phyloP scores from a whole-genome alignment of 2,888 invertebrate genomes.

The Catonia carolina region DNA sequence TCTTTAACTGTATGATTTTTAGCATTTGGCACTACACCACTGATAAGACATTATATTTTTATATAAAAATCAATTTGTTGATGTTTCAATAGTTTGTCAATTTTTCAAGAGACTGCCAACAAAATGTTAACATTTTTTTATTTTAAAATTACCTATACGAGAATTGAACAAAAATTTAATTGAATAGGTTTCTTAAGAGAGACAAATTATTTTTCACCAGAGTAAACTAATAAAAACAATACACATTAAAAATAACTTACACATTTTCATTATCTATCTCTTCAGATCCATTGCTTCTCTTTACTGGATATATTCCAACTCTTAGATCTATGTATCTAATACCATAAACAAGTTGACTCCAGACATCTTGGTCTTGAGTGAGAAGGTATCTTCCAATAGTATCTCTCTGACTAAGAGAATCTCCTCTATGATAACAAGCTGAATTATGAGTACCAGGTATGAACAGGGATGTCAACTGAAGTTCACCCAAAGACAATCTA shows the following conservation, averaged over 20 bases:
- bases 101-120: too few species aligned
- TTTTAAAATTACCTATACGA: too few species aligned
- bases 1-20: too few species aligned
- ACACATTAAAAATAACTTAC: slow-evolving; percentile 12
- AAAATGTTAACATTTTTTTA: too few species aligned
- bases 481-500: slow-evolving; percentile 45
- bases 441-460: slow-evolving; percentile 55
- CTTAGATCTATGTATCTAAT: slow-evolving; percentile 76
- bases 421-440: slow-evolving; percentile 46
- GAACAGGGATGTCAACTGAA: slow-evolving; percentile 49
- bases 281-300: slow-evolving; percentile 27
- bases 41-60: too few species aligned
- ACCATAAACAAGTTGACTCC: slow-evolving; percentile 78
- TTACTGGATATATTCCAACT: slow-evolving; percentile 57
- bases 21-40: too few species aligned
- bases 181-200: too few species aligned
- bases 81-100: too few species aligned
- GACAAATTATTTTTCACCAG: too few species aligned
- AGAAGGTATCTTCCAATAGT: slow-evolving; percentile 43
- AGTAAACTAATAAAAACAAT: neutral
- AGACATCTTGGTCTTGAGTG: slow-evolving; percentile 71
- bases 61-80: too few species aligned
- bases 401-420: slow-evolving; percentile 43
- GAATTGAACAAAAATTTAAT: too few species aligned
- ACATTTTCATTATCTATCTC: slow-evolving; percentile 24